Base-by-base conservation (phyloP, 2,888 invertebrate genomes). In the Ornithoptera alexandrae region DNA sequence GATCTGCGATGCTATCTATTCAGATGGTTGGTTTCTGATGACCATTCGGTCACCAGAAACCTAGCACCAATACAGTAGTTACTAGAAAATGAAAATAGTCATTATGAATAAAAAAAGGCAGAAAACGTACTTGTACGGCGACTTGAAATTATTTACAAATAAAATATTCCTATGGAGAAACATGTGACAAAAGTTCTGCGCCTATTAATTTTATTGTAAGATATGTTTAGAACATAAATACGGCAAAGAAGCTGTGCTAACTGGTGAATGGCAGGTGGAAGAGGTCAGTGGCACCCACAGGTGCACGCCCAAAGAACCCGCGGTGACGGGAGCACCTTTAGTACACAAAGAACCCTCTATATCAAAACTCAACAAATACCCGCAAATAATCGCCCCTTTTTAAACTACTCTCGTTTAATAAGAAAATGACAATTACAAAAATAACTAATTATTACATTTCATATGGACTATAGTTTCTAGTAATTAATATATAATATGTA, bases 281-380 rank as follows among this genome's bases (percentile, higher is more conserved):
- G 82, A 77, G 91, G 88, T 91, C 90, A 86, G 76, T 84, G 90
- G 89, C 90, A 80, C 79, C 73, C 78, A 83, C 85, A 87, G 87
- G 84, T 85, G 87, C 78, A 76, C 73, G 74, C 72, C 74, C 72
- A 71, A 70, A 68, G 67, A 71, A 62, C 70, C 62, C 68, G 67
- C 65, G 68, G 58, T 46, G 50, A 65, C 67, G 70, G 58, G 67
- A 72, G 42, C 53, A 24, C 62, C 30, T 63, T 66, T 46, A 22
- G 71, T 66, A 70, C 69, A 74, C 71, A 71, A 71, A 74, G 70
- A 64, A 63, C 68, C 71, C 36, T 57, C 63, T 79, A 80, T 62
- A 73, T 71, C 69, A 66, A 74, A 81, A 81, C 78, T 79, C 81
- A 80, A 72, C 78, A 81, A 80, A 81, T 81, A 79, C 79, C n/a